These are phyloP conservation scores for Branchellion lobata DNA, from an alignment of 2,888 invertebrate genomes.

Conservation along the genomic window DNA sequence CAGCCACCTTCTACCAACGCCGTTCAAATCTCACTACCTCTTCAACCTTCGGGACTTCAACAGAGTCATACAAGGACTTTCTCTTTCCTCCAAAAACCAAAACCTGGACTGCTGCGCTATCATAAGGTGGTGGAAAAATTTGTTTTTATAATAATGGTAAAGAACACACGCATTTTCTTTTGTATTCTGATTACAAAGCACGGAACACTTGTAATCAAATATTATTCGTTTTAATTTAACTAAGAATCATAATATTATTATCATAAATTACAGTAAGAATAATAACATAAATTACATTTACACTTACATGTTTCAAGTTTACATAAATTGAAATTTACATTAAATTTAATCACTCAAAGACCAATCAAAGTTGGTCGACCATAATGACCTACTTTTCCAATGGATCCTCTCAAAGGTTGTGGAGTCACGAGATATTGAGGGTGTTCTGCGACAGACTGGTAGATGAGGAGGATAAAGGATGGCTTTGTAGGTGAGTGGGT, in stretches of 20 bases:
- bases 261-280: too few relatives aligned
- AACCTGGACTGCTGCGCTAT: constrained; percentile 59
- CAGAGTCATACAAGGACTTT: constrained; percentile 75
- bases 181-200: too few relatives aligned
- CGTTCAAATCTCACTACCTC: constrained; percentile 67
- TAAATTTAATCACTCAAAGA: too few relatives aligned
- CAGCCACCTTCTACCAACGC: constrained; percentile 61
- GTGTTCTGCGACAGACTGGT: constrained; percentile 79
- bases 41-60: constrained; percentile 70
- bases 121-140: constrained; percentile 55
- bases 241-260: not conserved
- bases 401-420: constrained; percentile 67
- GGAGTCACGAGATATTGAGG: constrained; percentile 82
- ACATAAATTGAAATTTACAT: too few relatives aligned
- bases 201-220: too few relatives aligned
- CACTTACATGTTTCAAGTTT: too few relatives aligned
- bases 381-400: too few relatives aligned
- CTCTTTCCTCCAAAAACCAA: constrained; percentile 79
- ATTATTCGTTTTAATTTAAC: too few relatives aligned
- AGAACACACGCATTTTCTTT: too few relatives aligned
- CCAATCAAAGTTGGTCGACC: too few relatives aligned
- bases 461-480: constrained; percentile 71
- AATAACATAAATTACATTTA: too few relatives aligned
- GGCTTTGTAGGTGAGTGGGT: constrained; percentile 69
- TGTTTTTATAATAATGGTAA: too few relatives aligned